These are phyloP conservation scores for Trididemnum miniatum DNA, from an alignment of 23 tunicate genomes.

Conservation along the genomic window DNA sequence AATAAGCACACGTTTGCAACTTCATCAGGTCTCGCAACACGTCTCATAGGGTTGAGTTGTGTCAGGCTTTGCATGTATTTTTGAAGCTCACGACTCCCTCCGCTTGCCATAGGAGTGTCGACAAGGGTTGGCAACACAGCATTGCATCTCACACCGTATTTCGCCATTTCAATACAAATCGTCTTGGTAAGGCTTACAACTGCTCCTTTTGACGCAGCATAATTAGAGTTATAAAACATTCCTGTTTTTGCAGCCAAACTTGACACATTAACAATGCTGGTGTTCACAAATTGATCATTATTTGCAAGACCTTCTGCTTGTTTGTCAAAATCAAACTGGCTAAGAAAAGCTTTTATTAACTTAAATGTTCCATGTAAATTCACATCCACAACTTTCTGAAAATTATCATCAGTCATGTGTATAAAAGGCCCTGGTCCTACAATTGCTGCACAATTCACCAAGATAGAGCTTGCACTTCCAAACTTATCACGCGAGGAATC, in stretches of 20 bases:
- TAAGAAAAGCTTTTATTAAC: not conserved
- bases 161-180: slow-evolving; percentile 53
- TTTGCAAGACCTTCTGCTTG: not conserved
- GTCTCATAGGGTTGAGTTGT: slow-evolving; percentile 34
- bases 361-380: slow-evolving; percentile 27
- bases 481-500: not conserved
- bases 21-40: slow-evolving; percentile 63
- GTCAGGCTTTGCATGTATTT: not conserved
- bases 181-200: slow-evolving; percentile 76
- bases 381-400: slow-evolving; percentile 35
- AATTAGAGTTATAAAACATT: slow-evolving; percentile 36
- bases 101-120: slow-evolving; percentile 61
- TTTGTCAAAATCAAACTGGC: not conserved
- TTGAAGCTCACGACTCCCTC: not conserved
- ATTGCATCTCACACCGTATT: slow-evolving; percentile 64
- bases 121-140: slow-evolving; percentile 57
- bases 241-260: slow-evolving; percentile 74
- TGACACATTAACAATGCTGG: slow-evolving; percentile 62
- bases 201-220: slow-evolving; percentile 76
- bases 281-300: not conserved
- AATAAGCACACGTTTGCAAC: slow-evolving; percentile 76
- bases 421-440: not conserved
- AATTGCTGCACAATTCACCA: slow-evolving; percentile 52
- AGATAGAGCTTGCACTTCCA: not conserved
- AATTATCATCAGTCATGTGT: slow-evolving; percentile 42